Evolutionary conservation across 2,113 vertebrate species (phyloP).

Genomic region (Hepsetus odoe): DNA sequence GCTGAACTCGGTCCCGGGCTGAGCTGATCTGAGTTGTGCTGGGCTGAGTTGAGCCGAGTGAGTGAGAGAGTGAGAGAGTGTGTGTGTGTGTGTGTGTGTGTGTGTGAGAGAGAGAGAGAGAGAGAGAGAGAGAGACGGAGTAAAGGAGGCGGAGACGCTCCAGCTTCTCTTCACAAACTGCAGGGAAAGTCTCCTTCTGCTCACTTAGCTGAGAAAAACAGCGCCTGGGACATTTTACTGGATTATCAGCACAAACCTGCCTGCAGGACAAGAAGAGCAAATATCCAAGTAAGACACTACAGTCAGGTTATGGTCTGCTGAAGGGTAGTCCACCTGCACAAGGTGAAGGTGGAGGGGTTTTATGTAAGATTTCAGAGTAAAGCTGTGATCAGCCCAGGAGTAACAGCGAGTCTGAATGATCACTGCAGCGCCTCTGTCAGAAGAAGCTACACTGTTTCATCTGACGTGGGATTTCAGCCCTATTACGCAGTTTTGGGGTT

Average conservation of each 20-base stretch:
- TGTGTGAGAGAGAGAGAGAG: too few species aligned
- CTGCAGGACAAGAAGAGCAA: background rate
- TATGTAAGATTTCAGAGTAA: background rate
- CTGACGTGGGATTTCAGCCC: too few species aligned
- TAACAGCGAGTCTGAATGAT: background rate
- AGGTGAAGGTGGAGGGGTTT: conserved; percentile 3
- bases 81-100: too few species aligned
- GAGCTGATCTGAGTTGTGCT: too few species aligned
- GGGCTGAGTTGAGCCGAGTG: too few species aligned
- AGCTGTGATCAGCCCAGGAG: background rate
- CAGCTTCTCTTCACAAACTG: conserved; percentile 9
- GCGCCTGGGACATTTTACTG: conserved; percentile 10
- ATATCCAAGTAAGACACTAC: conserved; percentile 32
- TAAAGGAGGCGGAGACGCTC: conserved; percentile 36
- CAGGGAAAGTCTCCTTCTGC: background rate
- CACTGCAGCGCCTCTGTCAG: background rate
- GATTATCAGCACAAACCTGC: background rate
- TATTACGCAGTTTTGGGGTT: background rate
- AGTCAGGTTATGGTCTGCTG: background rate
- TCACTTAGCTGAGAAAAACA: background rate
- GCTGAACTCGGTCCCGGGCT: too few species aligned
- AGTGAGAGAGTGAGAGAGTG: too few species aligned
- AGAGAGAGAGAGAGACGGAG: background rate
- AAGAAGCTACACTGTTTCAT: background rate
- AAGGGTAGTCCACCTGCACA: conserved; percentile 36